Percentiles rank a stretch among this genome's conserved stretches.
Conservation (phyloP, 2,888 invertebrate species). For the Drosophila tanythrix region DNA sequence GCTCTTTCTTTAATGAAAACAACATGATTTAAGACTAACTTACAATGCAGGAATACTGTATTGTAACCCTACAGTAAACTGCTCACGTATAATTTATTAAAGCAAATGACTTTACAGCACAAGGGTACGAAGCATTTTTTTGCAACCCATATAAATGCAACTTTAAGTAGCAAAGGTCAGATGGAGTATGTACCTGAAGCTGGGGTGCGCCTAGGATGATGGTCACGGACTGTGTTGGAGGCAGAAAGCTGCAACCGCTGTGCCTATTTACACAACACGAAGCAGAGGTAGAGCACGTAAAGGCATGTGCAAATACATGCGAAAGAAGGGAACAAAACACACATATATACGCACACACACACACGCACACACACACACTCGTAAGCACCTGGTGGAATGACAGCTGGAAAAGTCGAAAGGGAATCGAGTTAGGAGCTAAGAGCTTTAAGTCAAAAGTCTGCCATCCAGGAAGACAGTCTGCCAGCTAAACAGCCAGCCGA, state of each 20-base stretch:
- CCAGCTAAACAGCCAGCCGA: conserved; percentile 27
- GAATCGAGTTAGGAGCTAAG: conserved; percentile 73
- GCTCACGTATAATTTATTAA: conserved; percentile 19
- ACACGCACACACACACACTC: conserved; percentile 9
- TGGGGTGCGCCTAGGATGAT: conserved; percentile 32
- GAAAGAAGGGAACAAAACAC: conserved; percentile 24
- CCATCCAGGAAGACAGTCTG: conserved; percentile 24
- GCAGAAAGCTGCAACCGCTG: conserved; percentile 54
- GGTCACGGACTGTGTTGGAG: conserved; percentile 52
- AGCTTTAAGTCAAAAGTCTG: conserved; percentile 78
- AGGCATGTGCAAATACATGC: conserved; percentile 65
- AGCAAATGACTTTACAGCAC: conserved; percentile 15
- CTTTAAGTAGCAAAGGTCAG: conserved; percentile 60
- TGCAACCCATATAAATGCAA: conserved; percentile 43
- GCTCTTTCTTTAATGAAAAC: neutral
- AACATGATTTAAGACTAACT: neutral
- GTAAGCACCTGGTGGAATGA: conserved; percentile 58
- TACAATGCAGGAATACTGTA: neutral
- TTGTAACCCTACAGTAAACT: neutral
- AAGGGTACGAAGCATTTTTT: conserved; percentile 2
- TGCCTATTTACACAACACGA: conserved; percentile 62
- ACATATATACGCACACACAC: neutral
- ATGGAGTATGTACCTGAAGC: conserved; percentile 17
- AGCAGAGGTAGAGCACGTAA: conserved; percentile 57
- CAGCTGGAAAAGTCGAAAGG: conserved; percentile 62